Base-by-base conservation (phyloP, 2,888 invertebrate genomes). In the Neoitamus cyanurus region DNA sequence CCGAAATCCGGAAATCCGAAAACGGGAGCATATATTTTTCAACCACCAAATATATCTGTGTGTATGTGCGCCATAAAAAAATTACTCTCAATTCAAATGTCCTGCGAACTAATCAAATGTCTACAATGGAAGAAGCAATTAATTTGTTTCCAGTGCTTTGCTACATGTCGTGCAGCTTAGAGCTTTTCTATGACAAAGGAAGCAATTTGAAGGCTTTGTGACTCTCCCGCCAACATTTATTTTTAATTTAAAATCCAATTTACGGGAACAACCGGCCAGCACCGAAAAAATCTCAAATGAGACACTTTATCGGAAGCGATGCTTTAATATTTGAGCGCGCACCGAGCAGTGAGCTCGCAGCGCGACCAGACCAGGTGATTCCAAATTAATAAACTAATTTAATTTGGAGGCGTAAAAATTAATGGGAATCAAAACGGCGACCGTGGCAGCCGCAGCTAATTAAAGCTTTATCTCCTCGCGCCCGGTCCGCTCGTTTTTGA, bases 241-340 rank as follows among this genome's bases (percentile, higher is more conserved):
- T 84, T 84, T 84, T 84, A 84, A 84, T 84, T 84, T 84, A 84
- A 84, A 84, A 84, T 84, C 84, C 84, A 84, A 84, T 84, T 84
- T 77, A 69, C 84, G 84, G 77, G 77, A 77, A 84, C 84, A 84
- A 84, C 84, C 48, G 31, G 42, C 15, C 34, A 31, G 30, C 15
- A 28, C 78, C 31, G 31, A 78, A 78, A 78, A 78, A 46, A 42
- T 78, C 31, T 31, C 78, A 78, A 58, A 78, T 78, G 48, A 78
- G 78, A 78, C 48, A 78, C 78, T 48, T 31, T 48, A 46, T 78
- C 31, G 15, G 20, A 15, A 31, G 28, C 30, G 31, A 31, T 5
- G 30, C 58, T 78, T 78, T 78, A 78, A 78, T 78, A 78, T 78
- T 48, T 78, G 78, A 48, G 31, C 48, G 58, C 46, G 46, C 31